A percentile compares a stretch with the other conserved stretches of the same genome.
phyloP scores from a whole-genome alignment of 2,797 vertebrate genomes.

The Aeoliscus strigatus region DNA sequence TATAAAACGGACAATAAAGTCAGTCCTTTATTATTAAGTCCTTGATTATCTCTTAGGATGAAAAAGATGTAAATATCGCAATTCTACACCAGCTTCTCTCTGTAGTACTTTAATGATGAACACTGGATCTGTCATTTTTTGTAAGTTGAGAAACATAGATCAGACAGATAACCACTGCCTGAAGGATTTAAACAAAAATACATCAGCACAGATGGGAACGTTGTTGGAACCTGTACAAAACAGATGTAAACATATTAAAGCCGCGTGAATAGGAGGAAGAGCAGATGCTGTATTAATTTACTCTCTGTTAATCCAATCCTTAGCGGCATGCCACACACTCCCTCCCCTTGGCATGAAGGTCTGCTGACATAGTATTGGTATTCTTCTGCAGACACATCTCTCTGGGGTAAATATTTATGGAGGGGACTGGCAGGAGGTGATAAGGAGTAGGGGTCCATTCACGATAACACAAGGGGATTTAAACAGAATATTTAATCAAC shows the following conservation, averaged over 20 bases:
- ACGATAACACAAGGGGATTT: constrained; percentile 70
- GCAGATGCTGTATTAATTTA: constrained; percentile 71
- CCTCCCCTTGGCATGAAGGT: constrained; percentile 53
- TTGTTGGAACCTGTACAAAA: constrained; percentile 36
- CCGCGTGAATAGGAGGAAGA: constrained; percentile 55
- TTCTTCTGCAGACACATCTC: constrained; percentile 61
- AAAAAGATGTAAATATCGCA: no score
- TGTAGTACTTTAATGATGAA: no score
- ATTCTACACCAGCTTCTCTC: no score
- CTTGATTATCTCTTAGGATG: no score
- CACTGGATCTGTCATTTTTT: no score
- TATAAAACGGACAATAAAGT: no score
- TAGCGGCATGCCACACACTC: constrained; percentile 46
- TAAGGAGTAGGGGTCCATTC: constrained; percentile 71
- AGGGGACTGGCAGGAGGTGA: constrained; percentile 67
- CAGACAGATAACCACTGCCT: no score
- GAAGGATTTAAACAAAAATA: no score
- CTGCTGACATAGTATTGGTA: constrained; percentile 67
- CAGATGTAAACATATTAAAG: constrained; percentile 56
- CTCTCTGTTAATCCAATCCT: constrained; percentile 62
- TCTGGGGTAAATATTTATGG: constrained; percentile 76
- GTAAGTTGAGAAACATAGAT: no score
- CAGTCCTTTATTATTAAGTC: no score
- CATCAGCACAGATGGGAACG: constrained; percentile 51
- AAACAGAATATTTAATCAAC: constrained; percentile 72